Conservation (phyloP, 2,888 invertebrate species). For the Polia nebulosa region DNA sequence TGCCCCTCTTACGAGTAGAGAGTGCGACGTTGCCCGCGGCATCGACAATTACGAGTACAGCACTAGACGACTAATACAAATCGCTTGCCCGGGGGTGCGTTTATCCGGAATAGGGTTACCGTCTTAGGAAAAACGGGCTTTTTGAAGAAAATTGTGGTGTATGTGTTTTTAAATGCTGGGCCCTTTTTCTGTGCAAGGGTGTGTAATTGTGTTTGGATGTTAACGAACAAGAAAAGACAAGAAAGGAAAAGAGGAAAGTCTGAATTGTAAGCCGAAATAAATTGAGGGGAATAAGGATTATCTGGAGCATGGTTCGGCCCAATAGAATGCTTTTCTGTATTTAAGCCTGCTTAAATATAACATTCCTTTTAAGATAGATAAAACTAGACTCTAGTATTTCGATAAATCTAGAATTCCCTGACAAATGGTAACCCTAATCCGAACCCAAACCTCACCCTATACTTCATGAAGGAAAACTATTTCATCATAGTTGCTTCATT, state of each 20-base stretch:
- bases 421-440: conserved; percentile 47
- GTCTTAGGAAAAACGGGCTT: conserved; percentile 50
- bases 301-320: conserved; percentile 3
- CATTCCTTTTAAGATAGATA: not conserved
- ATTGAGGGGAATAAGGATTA: conserved; percentile 35
- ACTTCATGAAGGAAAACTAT: conserved; percentile 82
- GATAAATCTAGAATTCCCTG: conserved; percentile 25
- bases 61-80: conserved; percentile 90
- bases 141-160: conserved; percentile 50
- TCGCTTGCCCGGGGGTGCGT: conserved; percentile 87
- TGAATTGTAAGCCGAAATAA: conserved; percentile 36
- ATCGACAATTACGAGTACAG: conserved; percentile 89
- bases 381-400: not conserved
- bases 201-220: conserved; percentile 50
- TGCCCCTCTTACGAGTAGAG: conserved; percentile 82
- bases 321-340: conserved; percentile 3
- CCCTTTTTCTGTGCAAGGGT: conserved; percentile 35
- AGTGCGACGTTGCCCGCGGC: conserved; percentile 84
- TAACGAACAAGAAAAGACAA: conserved; percentile 40
- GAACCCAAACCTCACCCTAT: conserved; percentile 69
- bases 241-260: conserved; percentile 12
- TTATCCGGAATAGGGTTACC: conserved; percentile 80
- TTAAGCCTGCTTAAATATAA: not conserved
- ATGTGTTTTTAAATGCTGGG: conserved; percentile 54
- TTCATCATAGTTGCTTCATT: conserved; percentile 82